Percentiles rank a stretch among this genome's conserved stretches.
Conservation (phyloP, 2,113 vertebrate genomes). For the Odontesthes bonariensis region DNA sequence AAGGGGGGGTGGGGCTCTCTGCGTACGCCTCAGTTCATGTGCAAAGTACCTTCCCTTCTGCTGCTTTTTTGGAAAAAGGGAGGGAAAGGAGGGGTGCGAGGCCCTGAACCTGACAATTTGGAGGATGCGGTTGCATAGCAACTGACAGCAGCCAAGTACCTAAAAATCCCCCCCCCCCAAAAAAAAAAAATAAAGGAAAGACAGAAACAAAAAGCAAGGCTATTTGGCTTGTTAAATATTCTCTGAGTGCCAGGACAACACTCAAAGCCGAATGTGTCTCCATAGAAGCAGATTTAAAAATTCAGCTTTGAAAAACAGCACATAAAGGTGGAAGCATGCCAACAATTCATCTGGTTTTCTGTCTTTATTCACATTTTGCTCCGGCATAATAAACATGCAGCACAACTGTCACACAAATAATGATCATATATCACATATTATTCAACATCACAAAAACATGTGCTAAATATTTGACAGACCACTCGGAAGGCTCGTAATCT, state of each 20-base stretch:
- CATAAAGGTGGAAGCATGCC: conserved; percentile 31
- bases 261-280: conserved; percentile 58
- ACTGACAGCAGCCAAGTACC: conserved; percentile 75
- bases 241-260: conserved; percentile 63
- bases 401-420: conserved; percentile 31
- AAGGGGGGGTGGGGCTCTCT: conserved; percentile 36
- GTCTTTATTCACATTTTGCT: not conserved
- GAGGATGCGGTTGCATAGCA: conserved; percentile 80
- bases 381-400: not conserved
- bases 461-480: conserved; percentile 59
- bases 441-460: conserved; percentile 39
- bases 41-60: conserved; percentile 61
- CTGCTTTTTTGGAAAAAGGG: conserved; percentile 40
- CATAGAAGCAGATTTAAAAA: conserved; percentile 62
- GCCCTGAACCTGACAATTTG: conserved; percentile 78
- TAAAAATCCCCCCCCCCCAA: too few species aligned
- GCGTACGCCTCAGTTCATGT: conserved; percentile 41
- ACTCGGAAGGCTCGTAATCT: conserved; percentile 43
- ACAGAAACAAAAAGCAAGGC: conserved; percentile 37
- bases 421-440: conserved; percentile 39
- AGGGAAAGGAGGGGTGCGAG: conserved; percentile 52
- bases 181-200: conserved; percentile 35
- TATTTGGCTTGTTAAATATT: conserved; percentile 79
- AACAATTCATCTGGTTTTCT: conserved; percentile 20
- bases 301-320: conserved; percentile 42